Base-by-base conservation (phyloP, 1,140 invertebrate genomes). In the Drosophila varians region DNA sequence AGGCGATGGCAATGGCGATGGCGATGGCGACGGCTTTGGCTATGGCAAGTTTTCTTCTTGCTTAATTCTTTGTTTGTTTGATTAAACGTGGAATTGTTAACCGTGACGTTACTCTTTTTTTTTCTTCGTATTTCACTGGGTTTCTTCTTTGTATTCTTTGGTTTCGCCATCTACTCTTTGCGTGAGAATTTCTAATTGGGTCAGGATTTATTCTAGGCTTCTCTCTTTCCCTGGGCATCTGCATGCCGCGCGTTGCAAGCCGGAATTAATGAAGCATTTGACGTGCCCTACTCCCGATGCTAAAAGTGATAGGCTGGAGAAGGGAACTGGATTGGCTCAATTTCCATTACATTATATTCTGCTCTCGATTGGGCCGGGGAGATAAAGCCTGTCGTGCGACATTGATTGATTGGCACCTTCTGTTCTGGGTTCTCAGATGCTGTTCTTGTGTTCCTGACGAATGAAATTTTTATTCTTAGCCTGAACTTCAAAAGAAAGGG, bases 161-260 rank as follows among this genome's bases (percentile, higher is more conserved):
- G 25, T 54, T 43, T 61, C 51, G 68, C 46, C n/a, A 16, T 53
- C 47, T 71, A 48, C 69, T 74, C 74, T 87, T 87, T 61, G 83
- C 83, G 82, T 87, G 82, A 87, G 82, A 87, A 87, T 53, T 68
- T 64, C 64, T 68, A 87, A 87, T 87, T 87, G 65, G 82, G 82
- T 87, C 82, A 87, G 40, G 72, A 79, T 66, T 66, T 66, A 58
- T 47, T 55, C 53, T 52, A 8, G 65, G 16, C 4, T 19, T 31
- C 21, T 28, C n/a, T 14, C 14, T 40, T 5, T 23, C 12, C 12
- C 3, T 28, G 34, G 34, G 16, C 18, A 43, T 16, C 34, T 53
- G 60, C 43, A 40, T 65, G 54, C 31, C 61, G 49, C 31, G 18
- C 48, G 36, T 52, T 72, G 68, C 61, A 48, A 72, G 57, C 38